Evolutionary conservation across 2,113 vertebrate genomes (phyloP).

Genomic region (Sinocyclocheilus maitianheensis): DNA sequence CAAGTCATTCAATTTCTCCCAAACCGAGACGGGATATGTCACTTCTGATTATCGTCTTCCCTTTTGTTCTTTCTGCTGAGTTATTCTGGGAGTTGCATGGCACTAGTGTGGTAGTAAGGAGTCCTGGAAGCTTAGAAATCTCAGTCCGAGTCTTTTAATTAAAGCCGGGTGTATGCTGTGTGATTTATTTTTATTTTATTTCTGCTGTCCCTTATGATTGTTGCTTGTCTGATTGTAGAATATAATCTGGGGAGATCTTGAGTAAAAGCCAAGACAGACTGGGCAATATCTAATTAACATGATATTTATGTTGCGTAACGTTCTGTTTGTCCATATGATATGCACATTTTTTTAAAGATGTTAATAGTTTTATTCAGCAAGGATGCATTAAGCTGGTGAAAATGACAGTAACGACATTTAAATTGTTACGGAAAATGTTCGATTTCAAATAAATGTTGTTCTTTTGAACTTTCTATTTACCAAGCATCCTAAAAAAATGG

Average conservation of each 20-base stretch:
- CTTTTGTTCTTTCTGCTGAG: background rate
- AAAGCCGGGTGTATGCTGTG: background rate
- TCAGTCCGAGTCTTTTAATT: background rate
- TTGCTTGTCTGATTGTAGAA: background rate
- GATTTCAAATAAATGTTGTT: too few species aligned
- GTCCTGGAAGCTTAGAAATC: background rate
- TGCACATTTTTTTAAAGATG: background rate
- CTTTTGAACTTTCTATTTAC: too few species aligned
- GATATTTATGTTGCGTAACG: background rate
- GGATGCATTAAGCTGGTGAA: background rate
- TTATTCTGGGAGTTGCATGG: background rate
- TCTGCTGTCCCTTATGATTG: background rate
- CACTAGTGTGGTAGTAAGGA: background rate
- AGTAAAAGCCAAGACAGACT: background rate
- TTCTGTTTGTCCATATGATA: background rate
- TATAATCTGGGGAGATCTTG: background rate
- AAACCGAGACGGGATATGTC: background rate
- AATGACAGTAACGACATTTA: too few species aligned
- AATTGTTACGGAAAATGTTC: too few species aligned
- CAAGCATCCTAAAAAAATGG: too few species aligned
- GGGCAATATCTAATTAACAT: background rate
- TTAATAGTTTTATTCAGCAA: background rate
- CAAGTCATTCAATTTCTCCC: slow-evolving; percentile 20
- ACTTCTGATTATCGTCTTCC: slow-evolving; percentile 1
- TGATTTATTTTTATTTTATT: background rate